phyloP scores from a whole-genome alignment of 2,797 vertebrate species.

The Characodon lateralis region DNA sequence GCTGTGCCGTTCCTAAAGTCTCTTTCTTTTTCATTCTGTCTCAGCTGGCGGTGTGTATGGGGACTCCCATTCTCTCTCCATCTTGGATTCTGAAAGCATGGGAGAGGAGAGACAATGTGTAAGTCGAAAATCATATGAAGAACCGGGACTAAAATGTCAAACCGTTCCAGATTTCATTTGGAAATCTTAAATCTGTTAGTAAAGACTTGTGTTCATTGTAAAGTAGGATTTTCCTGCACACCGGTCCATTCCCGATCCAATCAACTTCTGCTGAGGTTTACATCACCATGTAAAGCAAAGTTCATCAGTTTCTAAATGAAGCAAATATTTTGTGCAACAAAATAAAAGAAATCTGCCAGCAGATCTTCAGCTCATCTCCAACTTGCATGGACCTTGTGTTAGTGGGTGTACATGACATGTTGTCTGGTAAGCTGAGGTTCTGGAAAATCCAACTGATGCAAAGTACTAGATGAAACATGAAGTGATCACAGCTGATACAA shows the following conservation, averaged over 20 bases:
- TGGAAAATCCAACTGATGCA: too few species aligned
- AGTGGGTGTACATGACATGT: too few species aligned
- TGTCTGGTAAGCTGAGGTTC: too few species aligned
- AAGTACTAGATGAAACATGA: too few species aligned
- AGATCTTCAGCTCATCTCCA: too few species aligned
- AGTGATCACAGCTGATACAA: too few species aligned
- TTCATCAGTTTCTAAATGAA: not conserved
- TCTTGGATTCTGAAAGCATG: conserved; percentile 94
- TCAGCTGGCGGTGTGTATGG: conserved; percentile 95
- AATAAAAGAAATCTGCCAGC: too few species aligned
- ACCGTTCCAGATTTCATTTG: too few species aligned
- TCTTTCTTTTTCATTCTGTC: conserved; percentile 4
- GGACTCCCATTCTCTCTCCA: conserved; percentile 93
- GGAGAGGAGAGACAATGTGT: conserved; percentile 91
- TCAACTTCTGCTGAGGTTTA: not conserved
- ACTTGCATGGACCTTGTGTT: not conserved
- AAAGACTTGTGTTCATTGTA: too few species aligned
- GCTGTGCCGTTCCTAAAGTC: not conserved
- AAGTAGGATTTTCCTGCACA: too few species aligned
- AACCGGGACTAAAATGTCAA: not conserved
- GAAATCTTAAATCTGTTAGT: too few species aligned
- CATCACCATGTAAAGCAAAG: not conserved
- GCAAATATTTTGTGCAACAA: not conserved
- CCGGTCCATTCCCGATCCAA: not conserved
- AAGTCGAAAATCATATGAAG: conserved; percentile 39